Base-by-base conservation (phyloP, 2,113 vertebrate genomes). In the Notothenia coriiceps region DNA sequence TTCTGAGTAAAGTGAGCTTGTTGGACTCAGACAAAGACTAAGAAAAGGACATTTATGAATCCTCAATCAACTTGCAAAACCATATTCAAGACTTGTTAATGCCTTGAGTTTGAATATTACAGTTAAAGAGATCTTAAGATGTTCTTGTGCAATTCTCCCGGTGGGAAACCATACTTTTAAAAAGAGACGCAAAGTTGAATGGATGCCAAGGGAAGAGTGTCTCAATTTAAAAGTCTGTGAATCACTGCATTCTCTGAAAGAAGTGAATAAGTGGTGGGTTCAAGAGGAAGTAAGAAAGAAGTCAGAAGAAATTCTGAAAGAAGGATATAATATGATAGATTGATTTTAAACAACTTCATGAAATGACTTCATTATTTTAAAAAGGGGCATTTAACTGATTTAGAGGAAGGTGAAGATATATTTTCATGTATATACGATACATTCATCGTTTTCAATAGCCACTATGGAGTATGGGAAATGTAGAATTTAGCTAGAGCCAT, bases 101-200 rank as follows among this genome's bases (percentile, higher is more conserved):
- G 50, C 33, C 18, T 60, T 5, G 18, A 61, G 35, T 64, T 77
- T 79, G 35, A 70, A 84, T 44, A 72, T 61, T 49, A 74, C 64
- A 59, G 22, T 44, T 22, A 54, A 40, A 62, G 15, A 20, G 59
- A 70, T 59, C 50, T 70, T 10, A 9, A 55, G 47, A 49, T 55
- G 70, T 49, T 49, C 35, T 63, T 64, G 54, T 50, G 50, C 56
- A 14, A 50, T 29, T 65, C 49, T 29, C 25, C 1, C n/a, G 54
- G 33, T 14, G 12, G 13, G 72, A 33, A 29, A 57, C 17, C 44
- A 51, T 2, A 51, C 52, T 43, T 65, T 52, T 5, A 59, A 17
- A 50, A 5, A 8, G 44, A 44, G 13, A 17, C 35, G 20, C 44
- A 11, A 46, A 25, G 10, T 14, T 64, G 10, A n/a, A 51, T 20